Percentiles rank a stretch among this genome's conserved stretches.
Evolutionary conservation across 2,888 invertebrate genomes (phyloP).

Genomic region (Pyrgus malvae): DNA sequence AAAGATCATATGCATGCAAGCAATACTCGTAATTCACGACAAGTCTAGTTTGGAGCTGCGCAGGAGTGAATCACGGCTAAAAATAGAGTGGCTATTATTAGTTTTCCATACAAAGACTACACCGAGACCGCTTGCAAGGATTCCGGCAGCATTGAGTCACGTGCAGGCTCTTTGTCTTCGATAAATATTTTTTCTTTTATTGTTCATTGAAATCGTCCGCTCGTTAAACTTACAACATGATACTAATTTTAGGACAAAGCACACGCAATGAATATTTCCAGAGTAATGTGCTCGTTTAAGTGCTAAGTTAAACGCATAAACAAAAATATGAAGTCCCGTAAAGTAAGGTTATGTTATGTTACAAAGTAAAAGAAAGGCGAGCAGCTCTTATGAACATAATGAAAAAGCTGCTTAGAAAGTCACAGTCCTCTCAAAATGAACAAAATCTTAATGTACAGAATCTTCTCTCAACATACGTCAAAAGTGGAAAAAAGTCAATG

Average conservation of each 20-base stretch:
- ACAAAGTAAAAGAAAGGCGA: too few species aligned
- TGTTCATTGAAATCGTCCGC: background rate
- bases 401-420: too few species aligned
- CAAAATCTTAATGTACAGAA: too few species aligned
- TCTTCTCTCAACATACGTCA: too few species aligned
- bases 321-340: too few species aligned
- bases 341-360: too few species aligned
- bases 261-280: background rate
- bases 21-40: slow-evolving; percentile 52
- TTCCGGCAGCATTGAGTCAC: slow-evolving; percentile 55
- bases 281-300: background rate
- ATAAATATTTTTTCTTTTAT: slow-evolving; percentile 22
- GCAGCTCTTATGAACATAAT: too few species aligned
- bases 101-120: slow-evolving; percentile 62
- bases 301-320: too few species aligned
- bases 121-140: slow-evolving; percentile 39
- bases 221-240: background rate
- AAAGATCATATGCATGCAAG: slow-evolving; percentile 39
- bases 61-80: slow-evolving; percentile 67
- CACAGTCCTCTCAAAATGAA: too few species aligned
- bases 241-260: slow-evolving; percentile 3
- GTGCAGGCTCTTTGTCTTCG: slow-evolving; percentile 54
- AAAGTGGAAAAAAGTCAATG: too few species aligned
- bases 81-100: slow-evolving; percentile 64
- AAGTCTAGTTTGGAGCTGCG: slow-evolving; percentile 50